phyloP scores from a whole-genome alignment of 1,140 invertebrate species.

The Psix sp. region DNA sequence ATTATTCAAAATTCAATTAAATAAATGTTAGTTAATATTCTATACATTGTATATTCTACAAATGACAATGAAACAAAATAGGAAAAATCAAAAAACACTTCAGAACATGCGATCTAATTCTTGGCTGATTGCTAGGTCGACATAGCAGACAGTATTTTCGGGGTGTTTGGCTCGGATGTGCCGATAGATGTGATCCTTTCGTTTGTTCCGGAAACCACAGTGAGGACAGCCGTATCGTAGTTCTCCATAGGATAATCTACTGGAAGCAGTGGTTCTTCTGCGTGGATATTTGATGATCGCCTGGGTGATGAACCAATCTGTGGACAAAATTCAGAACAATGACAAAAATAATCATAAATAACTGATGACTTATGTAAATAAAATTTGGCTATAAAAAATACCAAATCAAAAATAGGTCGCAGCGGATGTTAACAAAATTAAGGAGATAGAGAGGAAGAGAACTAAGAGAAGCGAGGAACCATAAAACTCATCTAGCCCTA shows the following conservation, averaged over 20 bases:
- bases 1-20: too few relatives aligned
- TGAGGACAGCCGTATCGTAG: constrained; percentile 53
- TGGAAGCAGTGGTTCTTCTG: constrained; percentile 20
- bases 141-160: constrained; percentile 49
- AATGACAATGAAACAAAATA: background rate
- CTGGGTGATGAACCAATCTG: constrained; percentile 52
- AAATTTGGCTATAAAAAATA: constrained; percentile 6
- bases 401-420: background rate
- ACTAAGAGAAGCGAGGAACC: constrained; percentile 24
- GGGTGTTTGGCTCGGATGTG: constrained; percentile 56
- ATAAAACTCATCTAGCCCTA: constrained; percentile 15
- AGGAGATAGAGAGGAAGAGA: constrained; percentile 3
- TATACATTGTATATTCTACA: background rate
- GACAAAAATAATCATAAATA: constrained; percentile 20
- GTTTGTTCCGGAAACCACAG: constrained; percentile 55
- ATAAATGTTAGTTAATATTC: too few relatives aligned
- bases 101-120: constrained; percentile 43
- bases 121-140: constrained; percentile 50
- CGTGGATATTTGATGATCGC: constrained; percentile 51
- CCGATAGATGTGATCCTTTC: constrained; percentile 58
- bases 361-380: background rate
- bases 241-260: constrained; percentile 20
- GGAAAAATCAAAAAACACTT: constrained; percentile 5
- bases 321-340: constrained; percentile 48
- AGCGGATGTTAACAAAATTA: background rate